Conservation (phyloP, 2,888 invertebrate species). For the Machimus atricapillus region DNA sequence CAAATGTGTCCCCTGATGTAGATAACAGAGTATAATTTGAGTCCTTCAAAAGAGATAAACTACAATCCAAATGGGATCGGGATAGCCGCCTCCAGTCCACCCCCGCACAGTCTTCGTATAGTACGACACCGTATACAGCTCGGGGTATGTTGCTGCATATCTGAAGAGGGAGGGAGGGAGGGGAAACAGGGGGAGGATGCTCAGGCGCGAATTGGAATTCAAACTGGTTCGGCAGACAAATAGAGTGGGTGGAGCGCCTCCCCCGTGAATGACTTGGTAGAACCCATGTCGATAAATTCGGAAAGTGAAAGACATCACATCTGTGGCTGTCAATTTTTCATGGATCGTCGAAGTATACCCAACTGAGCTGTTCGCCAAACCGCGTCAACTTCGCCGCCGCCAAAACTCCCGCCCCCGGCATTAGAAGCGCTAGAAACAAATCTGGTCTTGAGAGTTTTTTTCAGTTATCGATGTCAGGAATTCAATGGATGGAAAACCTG, state of each 20-base stretch:
- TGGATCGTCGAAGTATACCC: slow-evolving; percentile 25
- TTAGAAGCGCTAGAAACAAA: slow-evolving; percentile 20
- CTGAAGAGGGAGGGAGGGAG: background rate
- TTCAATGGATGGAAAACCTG: slow-evolving; percentile 28
- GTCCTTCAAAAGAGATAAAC: slow-evolving; percentile 35
- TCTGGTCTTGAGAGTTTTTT: slow-evolving; percentile 38
- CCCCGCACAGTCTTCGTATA: background rate
- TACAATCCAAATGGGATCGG: slow-evolving; percentile 17
- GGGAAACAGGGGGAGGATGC: background rate
- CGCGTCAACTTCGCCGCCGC: background rate
- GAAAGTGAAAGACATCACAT: slow-evolving; percentile 37
- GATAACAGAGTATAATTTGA: slow-evolving; percentile 37
- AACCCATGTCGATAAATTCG: slow-evolving; percentile 36
- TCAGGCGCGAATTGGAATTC: slow-evolving; percentile 36
- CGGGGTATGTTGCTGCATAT: background rate
- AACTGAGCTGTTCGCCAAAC: background rate
- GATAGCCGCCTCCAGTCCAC: background rate
- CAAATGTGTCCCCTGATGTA: slow-evolving; percentile 37
- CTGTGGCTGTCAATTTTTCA: slow-evolving; percentile 40
- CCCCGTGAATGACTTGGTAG: slow-evolving; percentile 6
- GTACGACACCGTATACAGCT: background rate
- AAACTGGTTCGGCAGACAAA: slow-evolving; percentile 22
- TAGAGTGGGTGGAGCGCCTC: slow-evolving; percentile 9
- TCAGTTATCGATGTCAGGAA: slow-evolving; percentile 36
- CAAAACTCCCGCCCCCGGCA: background rate